These are phyloP conservation scores for Caiman crocodilus DNA, from an alignment of 2,797 vertebrate species.

Conservation along the genomic window DNA sequence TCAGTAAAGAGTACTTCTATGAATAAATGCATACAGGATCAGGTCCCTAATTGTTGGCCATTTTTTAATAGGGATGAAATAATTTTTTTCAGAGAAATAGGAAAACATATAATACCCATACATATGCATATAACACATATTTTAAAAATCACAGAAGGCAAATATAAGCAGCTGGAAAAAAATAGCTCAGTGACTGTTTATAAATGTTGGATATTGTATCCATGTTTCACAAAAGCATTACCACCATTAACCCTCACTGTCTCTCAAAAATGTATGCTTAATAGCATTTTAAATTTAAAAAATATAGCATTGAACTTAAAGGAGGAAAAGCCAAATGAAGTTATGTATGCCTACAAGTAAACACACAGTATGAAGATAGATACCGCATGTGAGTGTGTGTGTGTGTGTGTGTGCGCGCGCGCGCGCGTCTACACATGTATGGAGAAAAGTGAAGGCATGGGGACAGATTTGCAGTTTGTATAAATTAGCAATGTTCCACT, in stretches of 20 bases:
- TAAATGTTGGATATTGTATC: background rate
- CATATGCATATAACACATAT: background rate
- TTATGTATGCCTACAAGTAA: background rate
- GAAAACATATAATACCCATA: background rate
- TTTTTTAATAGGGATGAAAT: conserved; percentile 17
- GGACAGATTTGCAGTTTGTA: background rate
- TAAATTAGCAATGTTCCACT: background rate
- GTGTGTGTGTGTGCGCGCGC: background rate
- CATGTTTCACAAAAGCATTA: background rate
- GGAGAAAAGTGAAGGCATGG: background rate
- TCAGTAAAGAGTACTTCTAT: background rate
- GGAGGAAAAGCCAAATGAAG: background rate
- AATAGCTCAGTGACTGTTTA: background rate
- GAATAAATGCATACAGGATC: conserved; percentile 14
- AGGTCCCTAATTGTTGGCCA: conserved; percentile 25
- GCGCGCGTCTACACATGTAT: background rate
- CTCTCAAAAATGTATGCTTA: background rate
- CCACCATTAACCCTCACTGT: background rate
- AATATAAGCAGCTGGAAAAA: background rate
- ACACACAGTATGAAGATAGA: background rate
- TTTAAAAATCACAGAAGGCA: background rate
- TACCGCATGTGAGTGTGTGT: background rate
- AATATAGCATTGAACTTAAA: background rate
- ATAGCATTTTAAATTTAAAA: background rate
- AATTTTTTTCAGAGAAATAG: background rate